These are phyloP conservation scores for Podarcis muralis DNA, from an alignment of 2,113 vertebrate species.

Conservation along the genomic window DNA sequence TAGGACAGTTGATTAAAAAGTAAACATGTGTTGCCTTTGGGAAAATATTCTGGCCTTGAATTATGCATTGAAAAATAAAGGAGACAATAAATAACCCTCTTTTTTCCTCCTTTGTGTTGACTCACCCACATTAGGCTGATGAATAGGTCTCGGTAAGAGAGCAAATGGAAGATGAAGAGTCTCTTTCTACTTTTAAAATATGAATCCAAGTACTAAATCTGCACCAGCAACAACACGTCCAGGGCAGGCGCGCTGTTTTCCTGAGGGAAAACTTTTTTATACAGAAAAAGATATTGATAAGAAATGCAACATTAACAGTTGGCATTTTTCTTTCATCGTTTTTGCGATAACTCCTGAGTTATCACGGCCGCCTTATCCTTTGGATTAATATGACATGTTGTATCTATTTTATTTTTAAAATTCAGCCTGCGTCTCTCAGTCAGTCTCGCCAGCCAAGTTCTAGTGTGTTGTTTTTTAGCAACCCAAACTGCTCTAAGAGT, in stretches of 20 bases:
- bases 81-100: slow-evolving; percentile 52
- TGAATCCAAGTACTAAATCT: slow-evolving; percentile 55
- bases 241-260: slow-evolving; percentile 39
- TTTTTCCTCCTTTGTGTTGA: slow-evolving; percentile 44
- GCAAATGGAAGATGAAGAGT: slow-evolving; percentile 28
- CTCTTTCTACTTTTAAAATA: slow-evolving; percentile 46
- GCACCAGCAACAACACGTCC: slow-evolving; percentile 49
- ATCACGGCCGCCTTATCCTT: slow-evolving; percentile 30
- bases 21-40: slow-evolving; percentile 33
- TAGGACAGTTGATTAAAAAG: slow-evolving; percentile 36
- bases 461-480: slow-evolving; percentile 42
- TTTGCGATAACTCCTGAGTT: slow-evolving; percentile 40
- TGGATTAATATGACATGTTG: slow-evolving; percentile 20
- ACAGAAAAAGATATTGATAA: slow-evolving; percentile 34
- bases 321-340: slow-evolving; percentile 54
- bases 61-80: slow-evolving; percentile 57
- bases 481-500: slow-evolving; percentile 52
- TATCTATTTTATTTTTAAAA: slow-evolving; percentile 47
- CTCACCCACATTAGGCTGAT: slow-evolving; percentile 55
- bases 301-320: slow-evolving; percentile 49
- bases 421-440: slow-evolving; percentile 43
- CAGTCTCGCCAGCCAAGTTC: slow-evolving; percentile 52
- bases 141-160: slow-evolving; percentile 58
- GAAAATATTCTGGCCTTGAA: slow-evolving; percentile 50
- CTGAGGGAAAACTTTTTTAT: slow-evolving; percentile 46